Base-by-base conservation (phyloP, 1,140 invertebrate genomes). In the Ceratoteleas bidentatus region DNA sequence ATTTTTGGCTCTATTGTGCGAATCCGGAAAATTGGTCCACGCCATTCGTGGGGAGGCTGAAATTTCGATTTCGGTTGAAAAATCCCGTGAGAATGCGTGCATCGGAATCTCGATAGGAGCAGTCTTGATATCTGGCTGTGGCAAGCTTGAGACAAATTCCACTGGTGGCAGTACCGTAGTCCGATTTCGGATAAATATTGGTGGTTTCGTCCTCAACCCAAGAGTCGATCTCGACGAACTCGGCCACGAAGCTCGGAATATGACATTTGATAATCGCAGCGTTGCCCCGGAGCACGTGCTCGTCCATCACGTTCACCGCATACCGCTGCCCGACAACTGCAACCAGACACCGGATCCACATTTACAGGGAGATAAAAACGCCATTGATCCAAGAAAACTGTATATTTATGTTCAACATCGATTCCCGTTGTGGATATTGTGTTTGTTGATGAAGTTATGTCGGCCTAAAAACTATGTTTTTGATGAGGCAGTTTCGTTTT, bases 251-350 rank as follows among this genome's bases (percentile, higher is more conserved):
- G 92, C 96, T 97, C 78, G 97, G 97, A 90, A 98, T 96, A 92
- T 97, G 96, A 93, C 97, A 98, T 93, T 97, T 97, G 86, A 98
- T 93, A 89, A 97, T 95, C 85, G 96, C 96, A 82, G 96, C 95
- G 91, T 98, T 98, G 80, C 96, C 96, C 88, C 95, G 94, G 85
- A 97, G 93, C 73, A 97, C 96, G 91, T 96, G 96, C 91, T 97
- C 96, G 89, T 97, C 96, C 95, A 97, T 96, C 87, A 97, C 94
- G 93, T 96, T 96, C 85, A 96, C 95, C 87, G 95, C 95, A 92
- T 98, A 98, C 76, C 94, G 93, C 93, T 97, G 96, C 86, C 95
- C 95, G 87, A 98, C 96, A 92, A 97, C 97, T 97, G 94, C 88
- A 95, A 95, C 92, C 90, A 91, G 90, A 92, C 87, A 83, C 76